phyloP scores from a whole-genome alignment of 2,888 invertebrate species.

The Lasioglossum figueresi region DNA sequence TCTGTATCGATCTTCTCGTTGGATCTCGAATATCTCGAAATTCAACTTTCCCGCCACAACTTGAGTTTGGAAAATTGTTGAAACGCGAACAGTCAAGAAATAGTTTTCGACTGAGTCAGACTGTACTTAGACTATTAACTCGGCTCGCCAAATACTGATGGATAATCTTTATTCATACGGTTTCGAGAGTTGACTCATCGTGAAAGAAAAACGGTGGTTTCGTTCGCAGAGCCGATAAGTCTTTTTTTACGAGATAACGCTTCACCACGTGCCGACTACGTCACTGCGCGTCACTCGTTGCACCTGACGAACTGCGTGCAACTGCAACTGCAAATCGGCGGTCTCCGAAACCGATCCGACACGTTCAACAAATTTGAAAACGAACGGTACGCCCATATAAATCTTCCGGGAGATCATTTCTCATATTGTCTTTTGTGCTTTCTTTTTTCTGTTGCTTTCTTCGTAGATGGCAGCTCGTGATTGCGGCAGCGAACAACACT shows the following conservation, averaged over 20 bases:
- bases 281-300: conserved; percentile 24
- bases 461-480: not conserved
- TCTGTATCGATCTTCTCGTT: not conserved
- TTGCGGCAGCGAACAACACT: not conserved
- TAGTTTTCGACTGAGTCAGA: not conserved
- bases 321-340: not conserved
- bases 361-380: not conserved
- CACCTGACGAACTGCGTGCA: not conserved
- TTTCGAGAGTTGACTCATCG: not conserved
- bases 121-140: not conserved
- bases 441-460: not conserved
- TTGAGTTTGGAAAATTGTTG: not conserved
- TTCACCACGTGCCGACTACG: conserved; percentile 43
- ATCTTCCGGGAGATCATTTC: not conserved
- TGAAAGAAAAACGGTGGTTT: not conserved
- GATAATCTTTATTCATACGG: not conserved
- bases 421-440: not conserved
- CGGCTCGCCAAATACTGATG: not conserved
- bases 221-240: conserved; percentile 23
- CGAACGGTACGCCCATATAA: not conserved
- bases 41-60: not conserved
- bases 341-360: not conserved
- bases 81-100: not conserved
- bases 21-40: not conserved
- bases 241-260: conserved; percentile 29